Conservation (phyloP, 1,140 invertebrate species). For the Zaprionus taronus region DNA sequence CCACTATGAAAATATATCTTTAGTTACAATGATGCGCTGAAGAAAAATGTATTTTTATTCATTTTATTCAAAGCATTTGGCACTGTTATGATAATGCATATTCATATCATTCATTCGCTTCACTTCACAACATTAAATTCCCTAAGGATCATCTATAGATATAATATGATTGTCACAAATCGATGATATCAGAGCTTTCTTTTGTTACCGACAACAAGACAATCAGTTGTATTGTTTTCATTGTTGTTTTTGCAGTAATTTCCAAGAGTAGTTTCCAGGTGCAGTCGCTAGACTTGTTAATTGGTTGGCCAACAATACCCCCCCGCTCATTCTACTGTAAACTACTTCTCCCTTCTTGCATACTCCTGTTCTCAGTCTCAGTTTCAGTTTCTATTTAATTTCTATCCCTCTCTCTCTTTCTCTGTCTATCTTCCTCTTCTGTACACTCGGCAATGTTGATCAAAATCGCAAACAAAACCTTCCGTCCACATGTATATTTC, state of each 20-base stretch:
- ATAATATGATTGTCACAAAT: too few relatives aligned
- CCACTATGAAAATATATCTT: too few relatives aligned
- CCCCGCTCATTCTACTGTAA: background rate
- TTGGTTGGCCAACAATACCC: background rate
- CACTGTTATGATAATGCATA: background rate
- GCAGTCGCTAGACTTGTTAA: conserved; percentile 15
- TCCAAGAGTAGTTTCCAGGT: conserved; percentile 8
- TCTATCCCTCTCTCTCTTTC: background rate
- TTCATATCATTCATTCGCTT: background rate
- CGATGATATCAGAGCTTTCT: background rate
- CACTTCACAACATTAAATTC: background rate
- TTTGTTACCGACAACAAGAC: background rate
- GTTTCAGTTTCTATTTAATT: background rate
- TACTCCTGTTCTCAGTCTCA: background rate
- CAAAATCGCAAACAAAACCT: conserved; percentile 66
- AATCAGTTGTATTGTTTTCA: background rate
- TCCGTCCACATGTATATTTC: conserved; percentile 72
- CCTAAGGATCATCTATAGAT: background rate
- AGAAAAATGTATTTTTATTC: too few relatives aligned
- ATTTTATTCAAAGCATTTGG: too few relatives aligned
- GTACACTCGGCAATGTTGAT: conserved; percentile 60
- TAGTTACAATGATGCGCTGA: too few relatives aligned
- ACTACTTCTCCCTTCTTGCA: background rate
- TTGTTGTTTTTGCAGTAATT: background rate
- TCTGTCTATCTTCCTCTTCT: conserved; percentile 7